A percentile compares a stretch with the other conserved stretches of the same genome.
phyloP scores from a whole-genome alignment of 2,113 vertebrate species.

The Gallinago media region DNA sequence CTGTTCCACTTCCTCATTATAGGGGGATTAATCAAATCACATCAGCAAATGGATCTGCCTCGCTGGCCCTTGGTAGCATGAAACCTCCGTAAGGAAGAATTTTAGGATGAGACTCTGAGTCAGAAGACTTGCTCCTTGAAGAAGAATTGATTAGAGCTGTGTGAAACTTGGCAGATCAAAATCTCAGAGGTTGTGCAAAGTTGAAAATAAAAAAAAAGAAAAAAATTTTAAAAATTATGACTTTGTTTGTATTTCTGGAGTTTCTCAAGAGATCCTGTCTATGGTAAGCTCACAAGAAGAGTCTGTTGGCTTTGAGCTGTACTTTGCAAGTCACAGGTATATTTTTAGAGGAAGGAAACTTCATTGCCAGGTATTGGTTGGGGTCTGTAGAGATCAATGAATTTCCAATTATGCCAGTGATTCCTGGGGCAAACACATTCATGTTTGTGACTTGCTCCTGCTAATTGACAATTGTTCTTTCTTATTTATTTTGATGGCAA shows the following conservation, averaged over 20 bases:
- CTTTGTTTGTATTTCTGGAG: background rate
- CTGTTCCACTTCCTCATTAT: slow-evolving; percentile 69
- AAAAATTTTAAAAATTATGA: too few relatives aligned
- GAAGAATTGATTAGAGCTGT: background rate
- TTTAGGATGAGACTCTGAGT: background rate
- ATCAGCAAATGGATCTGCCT: slow-evolving; percentile 29
- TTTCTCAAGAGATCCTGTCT: background rate
- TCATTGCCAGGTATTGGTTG: background rate
- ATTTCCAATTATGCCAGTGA: background rate
- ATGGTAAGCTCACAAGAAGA: background rate
- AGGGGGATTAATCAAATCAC: slow-evolving; percentile 57
- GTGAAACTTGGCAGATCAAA: background rate
- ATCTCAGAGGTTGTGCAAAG: background rate
- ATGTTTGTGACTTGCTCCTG: background rate
- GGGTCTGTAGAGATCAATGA: accelerated
- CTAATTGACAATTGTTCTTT: background rate
- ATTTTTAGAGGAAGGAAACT: background rate
- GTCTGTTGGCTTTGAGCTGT: background rate
- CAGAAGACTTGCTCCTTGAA: background rate
- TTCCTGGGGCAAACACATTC: background rate
- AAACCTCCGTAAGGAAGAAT: background rate
- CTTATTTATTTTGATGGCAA: background rate
- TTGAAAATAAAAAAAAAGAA: accelerated
- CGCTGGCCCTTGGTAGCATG: background rate
- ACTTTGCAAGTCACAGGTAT: accelerated